Evolutionary conservation across 2,113 vertebrate species (phyloP).

Genomic region (Pavo muticus): DNA sequence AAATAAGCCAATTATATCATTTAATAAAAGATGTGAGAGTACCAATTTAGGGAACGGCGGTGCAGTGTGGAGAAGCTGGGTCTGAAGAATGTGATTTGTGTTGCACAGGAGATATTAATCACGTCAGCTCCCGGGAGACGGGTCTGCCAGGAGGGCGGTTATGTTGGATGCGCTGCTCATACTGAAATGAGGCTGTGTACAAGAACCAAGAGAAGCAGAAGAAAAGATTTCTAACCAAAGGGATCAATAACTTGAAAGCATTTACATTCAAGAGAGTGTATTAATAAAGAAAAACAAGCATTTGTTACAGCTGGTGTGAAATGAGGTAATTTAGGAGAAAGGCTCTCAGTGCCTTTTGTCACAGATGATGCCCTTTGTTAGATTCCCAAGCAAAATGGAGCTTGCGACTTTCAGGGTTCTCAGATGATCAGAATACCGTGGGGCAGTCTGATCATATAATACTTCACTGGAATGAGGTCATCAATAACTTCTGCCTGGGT

Average conservation of each 20-base stretch:
- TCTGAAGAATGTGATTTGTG: conserved; percentile 27
- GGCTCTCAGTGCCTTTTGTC: conserved; percentile 58
- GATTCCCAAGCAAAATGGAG: conserved; percentile 38
- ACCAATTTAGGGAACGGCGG: background rate
- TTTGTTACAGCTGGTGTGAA: conserved; percentile 62
- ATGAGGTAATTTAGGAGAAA: conserved; percentile 67
- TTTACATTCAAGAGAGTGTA: conserved; percentile 44
- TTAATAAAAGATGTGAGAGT: conserved; percentile 50
- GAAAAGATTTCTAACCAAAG: conserved; percentile 22
- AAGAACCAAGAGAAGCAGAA: conserved; percentile 17
- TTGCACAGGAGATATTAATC: conserved; percentile 43
- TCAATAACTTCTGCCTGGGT: conserved; percentile 55
- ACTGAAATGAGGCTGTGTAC: conserved; percentile 8
- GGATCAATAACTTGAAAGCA: conserved; percentile 23
- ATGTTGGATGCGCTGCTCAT: background rate
- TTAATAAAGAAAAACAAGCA: conserved; percentile 66
- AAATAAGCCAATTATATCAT: conserved; percentile 63
- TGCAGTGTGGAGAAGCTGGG: background rate
- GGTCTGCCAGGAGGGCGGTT: background rate
- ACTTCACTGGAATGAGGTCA: conserved; percentile 60
- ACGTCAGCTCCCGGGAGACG: background rate
- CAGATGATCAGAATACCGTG: conserved; percentile 52
- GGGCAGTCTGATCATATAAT: conserved; percentile 55
- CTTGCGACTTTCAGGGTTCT: conserved; percentile 51
- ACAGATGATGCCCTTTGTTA: conserved; percentile 53